Conservation (phyloP, 2,797 vertebrate genomes). For the Rhinogobio ventralis region DNA sequence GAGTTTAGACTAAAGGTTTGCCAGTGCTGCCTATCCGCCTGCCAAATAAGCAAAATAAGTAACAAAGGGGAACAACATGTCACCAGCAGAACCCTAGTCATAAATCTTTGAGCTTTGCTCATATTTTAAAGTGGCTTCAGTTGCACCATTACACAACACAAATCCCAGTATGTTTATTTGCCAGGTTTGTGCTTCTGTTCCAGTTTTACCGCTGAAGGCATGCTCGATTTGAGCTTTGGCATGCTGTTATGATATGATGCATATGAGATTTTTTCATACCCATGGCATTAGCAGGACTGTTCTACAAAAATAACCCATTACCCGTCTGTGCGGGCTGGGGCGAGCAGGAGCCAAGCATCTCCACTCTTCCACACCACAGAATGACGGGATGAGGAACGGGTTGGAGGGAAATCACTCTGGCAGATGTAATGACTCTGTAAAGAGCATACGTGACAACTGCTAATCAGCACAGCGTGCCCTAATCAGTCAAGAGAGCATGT, state of each 20-base stretch:
- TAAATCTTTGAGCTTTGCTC: constrained; percentile 55
- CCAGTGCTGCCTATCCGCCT: constrained; percentile 45
- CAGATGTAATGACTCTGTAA: constrained; percentile 53
- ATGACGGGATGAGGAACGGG: constrained; percentile 46
- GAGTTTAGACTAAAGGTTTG: constrained; percentile 38
- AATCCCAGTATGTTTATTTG: constrained; percentile 28
- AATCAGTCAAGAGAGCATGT: constrained; percentile 26
- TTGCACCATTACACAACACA: constrained; percentile 27
- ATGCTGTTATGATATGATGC: constrained; percentile 37
- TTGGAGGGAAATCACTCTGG: constrained; percentile 50
- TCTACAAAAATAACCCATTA: constrained; percentile 53
- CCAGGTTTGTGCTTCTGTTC: constrained; percentile 40
- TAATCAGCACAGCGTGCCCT: constrained; percentile 56
- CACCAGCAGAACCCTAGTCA: constrained; percentile 53
- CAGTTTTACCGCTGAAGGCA: constrained; percentile 6
- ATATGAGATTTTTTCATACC: constrained; percentile 40
- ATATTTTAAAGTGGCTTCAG: constrained; percentile 49
- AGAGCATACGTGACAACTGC: constrained; percentile 56
- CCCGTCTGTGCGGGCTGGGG: constrained; percentile 14
- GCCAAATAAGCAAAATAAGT: constrained; percentile 49
- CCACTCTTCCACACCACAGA: constrained; percentile 61
- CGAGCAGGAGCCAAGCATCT: constrained; percentile 40
- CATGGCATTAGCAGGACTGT: constrained; percentile 41
- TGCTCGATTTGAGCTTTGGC: constrained; percentile 47
- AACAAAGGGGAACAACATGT: constrained; percentile 58